Evolutionary conservation across 2,888 invertebrate genomes (phyloP).

Genomic region (Idaea straminata): DNA sequence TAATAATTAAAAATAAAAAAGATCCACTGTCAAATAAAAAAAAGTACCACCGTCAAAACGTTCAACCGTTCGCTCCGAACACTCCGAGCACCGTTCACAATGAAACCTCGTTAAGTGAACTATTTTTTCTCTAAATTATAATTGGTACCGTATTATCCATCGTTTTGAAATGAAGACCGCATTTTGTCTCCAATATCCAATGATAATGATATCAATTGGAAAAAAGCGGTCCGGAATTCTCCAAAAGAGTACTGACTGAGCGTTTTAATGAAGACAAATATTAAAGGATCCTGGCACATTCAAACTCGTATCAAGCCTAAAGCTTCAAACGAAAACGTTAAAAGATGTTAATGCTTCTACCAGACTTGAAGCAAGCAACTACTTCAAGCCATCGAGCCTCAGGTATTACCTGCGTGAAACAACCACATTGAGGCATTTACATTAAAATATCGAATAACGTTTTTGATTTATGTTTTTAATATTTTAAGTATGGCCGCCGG

Average conservation of each 20-base stretch:
- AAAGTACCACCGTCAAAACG: slow-evolving; percentile 14
- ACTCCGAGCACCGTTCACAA: slow-evolving; percentile 52
- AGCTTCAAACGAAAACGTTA: neutral
- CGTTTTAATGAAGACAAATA: slow-evolving; percentile 48
- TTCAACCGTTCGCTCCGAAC: slow-evolving; percentile 3
- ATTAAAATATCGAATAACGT: slow-evolving; percentile 69
- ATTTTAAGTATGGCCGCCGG: slow-evolving; percentile 73
- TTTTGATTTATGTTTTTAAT: slow-evolving; percentile 75
- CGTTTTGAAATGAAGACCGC: slow-evolving; percentile 17
- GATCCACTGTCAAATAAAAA: slow-evolving; percentile 23
- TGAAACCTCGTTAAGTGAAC: slow-evolving; percentile 64
- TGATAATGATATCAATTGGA: slow-evolving; percentile 40
- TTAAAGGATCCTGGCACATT: slow-evolving; percentile 24
- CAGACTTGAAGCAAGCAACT: neutral
- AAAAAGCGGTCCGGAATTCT: slow-evolving; percentile 38
- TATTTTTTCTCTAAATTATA: slow-evolving; percentile 50
- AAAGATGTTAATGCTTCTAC: neutral
- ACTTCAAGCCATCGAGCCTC: neutral
- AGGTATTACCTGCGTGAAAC: neutral
- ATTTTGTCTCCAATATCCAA: slow-evolving; percentile 35
- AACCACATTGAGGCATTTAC: slow-evolving; percentile 38
- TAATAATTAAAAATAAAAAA: slow-evolving; percentile 71
- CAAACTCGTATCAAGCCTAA: neutral
- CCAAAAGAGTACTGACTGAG: slow-evolving; percentile 24
- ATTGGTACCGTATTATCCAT: slow-evolving; percentile 45